Conservation (phyloP, 2,888 invertebrate species). For the Cosmopolites sordidus region DNA sequence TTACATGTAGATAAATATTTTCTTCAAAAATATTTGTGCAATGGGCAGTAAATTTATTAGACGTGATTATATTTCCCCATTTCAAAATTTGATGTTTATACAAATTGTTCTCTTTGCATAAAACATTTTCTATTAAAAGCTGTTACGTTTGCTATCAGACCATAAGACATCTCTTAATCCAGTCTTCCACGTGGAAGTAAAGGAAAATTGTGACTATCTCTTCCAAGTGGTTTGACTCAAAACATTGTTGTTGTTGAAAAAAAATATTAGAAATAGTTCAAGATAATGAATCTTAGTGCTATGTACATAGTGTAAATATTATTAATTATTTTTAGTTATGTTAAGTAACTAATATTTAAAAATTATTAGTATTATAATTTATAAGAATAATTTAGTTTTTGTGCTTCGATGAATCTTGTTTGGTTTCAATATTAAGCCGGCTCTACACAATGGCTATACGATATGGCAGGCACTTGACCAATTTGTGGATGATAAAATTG, state of each 20-base stretch:
- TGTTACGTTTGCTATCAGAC: conserved; percentile 16
- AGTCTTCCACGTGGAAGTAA: conserved; percentile 16
- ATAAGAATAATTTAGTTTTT: not conserved
- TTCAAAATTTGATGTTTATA: no score
- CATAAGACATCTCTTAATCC: conserved; percentile 21
- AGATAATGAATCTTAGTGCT: conserved; percentile 11
- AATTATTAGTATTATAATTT: not conserved
- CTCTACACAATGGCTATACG: no score
- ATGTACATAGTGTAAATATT: conserved; percentile 20
- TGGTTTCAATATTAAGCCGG: no score
- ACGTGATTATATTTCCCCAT: no score
- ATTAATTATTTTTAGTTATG: not conserved
- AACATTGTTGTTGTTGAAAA: conserved; percentile 9
- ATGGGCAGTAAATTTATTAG: no score
- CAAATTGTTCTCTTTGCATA: no score
- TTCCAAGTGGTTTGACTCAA: conserved; percentile 16
- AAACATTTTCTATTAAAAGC: no score
- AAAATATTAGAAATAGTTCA: conserved; percentile 9
- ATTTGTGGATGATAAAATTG: no score
- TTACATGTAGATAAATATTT: no score
- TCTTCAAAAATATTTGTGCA: no score
- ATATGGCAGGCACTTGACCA: no score
- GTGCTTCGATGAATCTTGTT: no score
- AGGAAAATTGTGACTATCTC: not conserved
- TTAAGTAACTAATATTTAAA: not conserved